Evolutionary conservation across 2,888 invertebrate genomes (phyloP).

Genomic region (Hirudinaria manillensis): DNA sequence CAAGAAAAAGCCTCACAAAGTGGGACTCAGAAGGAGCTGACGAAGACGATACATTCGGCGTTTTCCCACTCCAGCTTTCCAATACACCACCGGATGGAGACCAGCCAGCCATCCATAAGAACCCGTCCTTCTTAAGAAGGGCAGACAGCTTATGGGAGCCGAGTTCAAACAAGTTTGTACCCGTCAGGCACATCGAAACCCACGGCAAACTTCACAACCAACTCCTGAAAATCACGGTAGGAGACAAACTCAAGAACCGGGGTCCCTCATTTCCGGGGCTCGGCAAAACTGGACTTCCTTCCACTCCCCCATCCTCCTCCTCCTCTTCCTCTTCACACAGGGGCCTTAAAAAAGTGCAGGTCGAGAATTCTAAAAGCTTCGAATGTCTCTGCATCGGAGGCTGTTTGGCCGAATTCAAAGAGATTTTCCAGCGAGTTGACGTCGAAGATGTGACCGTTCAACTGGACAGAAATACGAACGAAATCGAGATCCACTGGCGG

Average conservation of each 20-base stretch:
- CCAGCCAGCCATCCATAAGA: neutral
- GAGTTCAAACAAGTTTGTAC: neutral
- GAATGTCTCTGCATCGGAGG: neutral
- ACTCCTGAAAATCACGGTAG: neutral
- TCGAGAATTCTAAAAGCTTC: no score
- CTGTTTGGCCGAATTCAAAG: neutral
- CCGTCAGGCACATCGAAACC: neutral
- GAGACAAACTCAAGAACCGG: neutral
- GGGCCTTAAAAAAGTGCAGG: no score
- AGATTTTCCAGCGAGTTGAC: neutral
- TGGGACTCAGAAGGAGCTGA: neutral
- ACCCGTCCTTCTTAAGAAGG: neutral
- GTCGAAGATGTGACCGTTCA: neutral
- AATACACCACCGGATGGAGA: neutral
- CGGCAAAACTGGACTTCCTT: neutral
- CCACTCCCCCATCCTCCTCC: no score
- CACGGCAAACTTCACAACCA: conserved; percentile 11
- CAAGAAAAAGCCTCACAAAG: no score
- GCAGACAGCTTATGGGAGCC: neutral
- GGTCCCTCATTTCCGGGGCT: neutral
- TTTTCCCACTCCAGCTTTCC: neutral
- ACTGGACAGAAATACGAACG: neutral
- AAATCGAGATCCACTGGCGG: no score
- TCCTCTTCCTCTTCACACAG: no score
- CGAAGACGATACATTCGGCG: neutral